Base-by-base conservation (phyloP, 1,140 invertebrate species). In the Oryzaephilus surinamensis region DNA sequence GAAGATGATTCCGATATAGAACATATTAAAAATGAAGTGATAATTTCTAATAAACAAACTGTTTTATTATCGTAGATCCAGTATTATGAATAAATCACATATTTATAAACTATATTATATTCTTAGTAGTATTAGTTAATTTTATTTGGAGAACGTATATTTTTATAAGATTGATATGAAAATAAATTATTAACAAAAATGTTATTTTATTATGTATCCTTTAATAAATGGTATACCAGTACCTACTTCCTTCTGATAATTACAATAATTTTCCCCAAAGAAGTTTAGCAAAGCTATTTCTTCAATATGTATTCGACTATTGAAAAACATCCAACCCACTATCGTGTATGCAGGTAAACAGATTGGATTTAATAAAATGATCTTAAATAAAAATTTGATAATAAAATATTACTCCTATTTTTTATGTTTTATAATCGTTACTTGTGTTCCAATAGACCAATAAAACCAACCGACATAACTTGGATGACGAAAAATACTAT, bases 391-490 rank as follows among this genome's bases (percentile, higher is more conserved):
- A 45, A 50, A 54, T 32, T 32, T 14, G 12, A 15, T 32, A 7
- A 16, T 8, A 32, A 7, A 8, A 32, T 7, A 6, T 21, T 7
- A 35, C 8, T 16, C 12, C 13, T 11, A 30, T 6, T 16, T 36
- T 28, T 26, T 16, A 1, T 13, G 13, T 38, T 27, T 63, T 94
- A 80, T 76, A n/a, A n/a, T n/a, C n/a, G n/a, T n/a, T n/a, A n/a
- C n/a, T n/a, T 99, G 96, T 17, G 95, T 99, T 8, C 94, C 95
- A 43, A 99, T 76, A 6, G 89, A 89, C 95, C 96, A 99, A 65
- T 87, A 91, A 70, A 98, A 97, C 96, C 96, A 99, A 2, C 96
- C 96, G 2, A 97, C 87, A 69, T 99, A 98, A 48, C 89, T 87
- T 0, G 93, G 94, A 73, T 97, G 92, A 11, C 85, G 71, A 42